Evolutionary conservation across 2,797 vertebrate species (phyloP).

Genomic region (Eulemur albifrons): DNA sequence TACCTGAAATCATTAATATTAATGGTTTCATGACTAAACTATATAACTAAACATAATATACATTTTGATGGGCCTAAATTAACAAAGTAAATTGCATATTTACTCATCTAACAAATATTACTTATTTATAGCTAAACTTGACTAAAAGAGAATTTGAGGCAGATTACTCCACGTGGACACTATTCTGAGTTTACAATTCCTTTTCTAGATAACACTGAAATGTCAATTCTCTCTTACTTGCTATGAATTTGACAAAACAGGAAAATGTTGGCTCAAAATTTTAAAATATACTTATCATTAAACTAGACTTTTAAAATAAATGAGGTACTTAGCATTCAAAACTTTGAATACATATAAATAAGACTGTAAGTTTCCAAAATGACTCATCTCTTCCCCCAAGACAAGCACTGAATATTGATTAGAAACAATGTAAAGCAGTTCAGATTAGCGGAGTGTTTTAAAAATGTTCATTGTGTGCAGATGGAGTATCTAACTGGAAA

Average conservation of each 20-base stretch:
- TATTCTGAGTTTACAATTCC: neutral
- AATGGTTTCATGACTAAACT: neutral
- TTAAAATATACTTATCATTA: conserved; percentile 40
- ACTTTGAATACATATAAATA: neutral
- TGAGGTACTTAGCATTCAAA: conserved; percentile 11
- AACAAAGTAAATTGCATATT: neutral
- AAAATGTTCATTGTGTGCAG: neutral
- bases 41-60: neutral
- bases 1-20: conserved; percentile 24
- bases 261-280: neutral
- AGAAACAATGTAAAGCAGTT: neutral
- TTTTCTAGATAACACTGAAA: neutral
- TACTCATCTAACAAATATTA: conserved; percentile 24
- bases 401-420: neutral
- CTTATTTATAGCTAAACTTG: conserved; percentile 3
- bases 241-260: conserved; percentile 40
- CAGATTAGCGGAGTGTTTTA: neutral
- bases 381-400: conserved; percentile 23
- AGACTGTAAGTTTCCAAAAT: conserved; percentile 27
- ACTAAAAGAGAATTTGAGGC: neutral
- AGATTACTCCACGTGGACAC: neutral
- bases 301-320: conserved; percentile 24
- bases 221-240: neutral
- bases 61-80: neutral
- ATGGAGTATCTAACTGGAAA: neutral